Evolutionary conservation across 2,113 vertebrate species (phyloP).

Genomic region (Narcine bancroftii): DNA sequence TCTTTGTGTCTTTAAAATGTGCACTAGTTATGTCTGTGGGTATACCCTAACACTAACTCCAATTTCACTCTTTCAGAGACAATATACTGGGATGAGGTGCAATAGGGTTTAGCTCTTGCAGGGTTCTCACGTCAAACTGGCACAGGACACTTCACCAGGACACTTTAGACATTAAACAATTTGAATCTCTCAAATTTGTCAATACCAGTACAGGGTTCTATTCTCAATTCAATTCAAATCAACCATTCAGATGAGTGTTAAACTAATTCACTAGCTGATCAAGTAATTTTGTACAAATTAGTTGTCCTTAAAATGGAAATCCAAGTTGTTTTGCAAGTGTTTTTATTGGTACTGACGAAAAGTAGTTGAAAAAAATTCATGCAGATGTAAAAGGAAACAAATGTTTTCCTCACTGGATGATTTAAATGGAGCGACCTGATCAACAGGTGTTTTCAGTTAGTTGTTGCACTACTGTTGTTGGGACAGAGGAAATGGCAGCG

Average conservation of each 20-base stretch:
- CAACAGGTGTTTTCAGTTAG: background rate
- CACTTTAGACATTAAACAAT: too few relatives aligned
- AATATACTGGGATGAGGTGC: too few relatives aligned
- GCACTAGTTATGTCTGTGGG: too few relatives aligned
- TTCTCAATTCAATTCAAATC: background rate
- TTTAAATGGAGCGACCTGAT: background rate
- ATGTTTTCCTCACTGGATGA: background rate
- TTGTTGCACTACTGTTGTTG: background rate
- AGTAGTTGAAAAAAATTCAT: background rate
- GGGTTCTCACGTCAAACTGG: too few relatives aligned
- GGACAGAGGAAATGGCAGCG: too few relatives aligned
- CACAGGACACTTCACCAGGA: too few relatives aligned
- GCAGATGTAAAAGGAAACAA: background rate
- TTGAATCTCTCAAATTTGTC: background rate
- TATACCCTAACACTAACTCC: too few relatives aligned
- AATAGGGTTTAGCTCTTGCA: too few relatives aligned
- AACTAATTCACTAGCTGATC: background rate
- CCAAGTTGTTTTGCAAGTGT: background rate
- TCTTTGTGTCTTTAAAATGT: too few relatives aligned
- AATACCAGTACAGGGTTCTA: background rate
- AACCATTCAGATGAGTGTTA: background rate
- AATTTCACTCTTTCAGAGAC: too few relatives aligned
- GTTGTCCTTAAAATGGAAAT: background rate
- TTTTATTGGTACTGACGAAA: background rate
- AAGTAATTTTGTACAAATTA: background rate